Percentiles rank a stretch among this genome's conserved stretches.
phyloP scores from a whole-genome alignment of 2,113 vertebrate species.

The Trochalopteron elliotii region DNA sequence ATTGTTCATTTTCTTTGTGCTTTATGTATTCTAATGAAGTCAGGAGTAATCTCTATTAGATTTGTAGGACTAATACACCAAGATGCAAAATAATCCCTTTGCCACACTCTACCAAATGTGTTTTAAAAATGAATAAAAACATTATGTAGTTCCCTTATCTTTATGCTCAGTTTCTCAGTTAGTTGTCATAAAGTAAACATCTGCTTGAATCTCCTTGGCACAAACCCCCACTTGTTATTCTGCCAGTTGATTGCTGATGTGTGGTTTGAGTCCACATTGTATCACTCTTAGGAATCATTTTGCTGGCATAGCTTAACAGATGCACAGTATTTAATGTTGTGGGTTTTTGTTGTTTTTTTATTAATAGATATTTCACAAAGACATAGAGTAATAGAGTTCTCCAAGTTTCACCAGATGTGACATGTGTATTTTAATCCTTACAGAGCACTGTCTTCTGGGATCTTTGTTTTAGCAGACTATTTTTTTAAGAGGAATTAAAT shows the following conservation, averaged over 20 bases:
- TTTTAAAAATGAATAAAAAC: not conserved
- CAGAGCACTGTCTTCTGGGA: not conserved
- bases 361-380: not conserved
- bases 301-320: not conserved
- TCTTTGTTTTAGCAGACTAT: not conserved
- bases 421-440: not conserved
- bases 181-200: not conserved
- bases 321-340: not conserved
- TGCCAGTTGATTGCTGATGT: not conserved
- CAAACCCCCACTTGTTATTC: not conserved
- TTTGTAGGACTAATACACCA: not conserved
- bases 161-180: not conserved
- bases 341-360: not conserved
- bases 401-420: not conserved
- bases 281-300: not conserved
- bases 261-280: not conserved
- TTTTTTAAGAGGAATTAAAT: not conserved
- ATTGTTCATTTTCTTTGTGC: not conserved
- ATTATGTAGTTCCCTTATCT: not conserved
- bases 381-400: not conserved
- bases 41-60: not conserved
- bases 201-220: not conserved
- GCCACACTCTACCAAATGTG: not conserved
- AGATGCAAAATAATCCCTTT: not conserved
- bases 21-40: not conserved